Conservation (phyloP, 2,797 vertebrate species). For the Bothrops alternatus region DNA sequence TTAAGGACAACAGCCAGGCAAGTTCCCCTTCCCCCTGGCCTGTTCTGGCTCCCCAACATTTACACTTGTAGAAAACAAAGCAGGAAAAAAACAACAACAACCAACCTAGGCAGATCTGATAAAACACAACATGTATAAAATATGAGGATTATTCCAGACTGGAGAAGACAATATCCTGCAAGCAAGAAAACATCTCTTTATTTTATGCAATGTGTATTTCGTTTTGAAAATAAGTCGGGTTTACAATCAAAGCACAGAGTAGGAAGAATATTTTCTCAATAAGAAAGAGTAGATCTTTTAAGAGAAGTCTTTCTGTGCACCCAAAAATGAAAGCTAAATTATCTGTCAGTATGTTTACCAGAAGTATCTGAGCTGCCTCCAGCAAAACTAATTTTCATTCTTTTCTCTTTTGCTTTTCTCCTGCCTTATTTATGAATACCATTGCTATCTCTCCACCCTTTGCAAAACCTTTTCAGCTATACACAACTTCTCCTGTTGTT, state of each 20-base stretch:
- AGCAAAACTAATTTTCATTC: conserved; percentile 20
- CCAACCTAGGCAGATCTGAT: neutral
- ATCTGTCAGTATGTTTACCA: conserved; percentile 40
- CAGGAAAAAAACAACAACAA: neutral
- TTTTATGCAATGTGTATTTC: conserved; percentile 54
- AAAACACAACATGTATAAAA: conserved; percentile 44
- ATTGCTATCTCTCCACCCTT: too few relatives aligned
- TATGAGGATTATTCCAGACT: conserved; percentile 36
- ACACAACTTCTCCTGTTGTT: neutral
- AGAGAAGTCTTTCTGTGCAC: conserved; percentile 55
- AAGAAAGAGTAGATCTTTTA: conserved; percentile 20
- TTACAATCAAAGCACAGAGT: conserved; percentile 42
- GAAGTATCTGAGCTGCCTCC: neutral
- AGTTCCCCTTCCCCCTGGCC: neutral
- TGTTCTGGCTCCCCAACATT: neutral
- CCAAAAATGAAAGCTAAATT: conserved; percentile 59
- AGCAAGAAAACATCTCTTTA: conserved; percentile 47
- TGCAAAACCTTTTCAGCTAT: neutral
- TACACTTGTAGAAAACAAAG: neutral
- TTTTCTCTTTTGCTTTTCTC: neutral
- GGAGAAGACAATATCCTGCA: conserved; percentile 25
- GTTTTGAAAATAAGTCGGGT: conserved; percentile 28
- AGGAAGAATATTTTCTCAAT: conserved; percentile 45
- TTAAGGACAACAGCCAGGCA: neutral
- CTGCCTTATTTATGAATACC: neutral